Base-by-base conservation (phyloP, 2,797 vertebrate species). In the Leontopithecus rosalia region DNA sequence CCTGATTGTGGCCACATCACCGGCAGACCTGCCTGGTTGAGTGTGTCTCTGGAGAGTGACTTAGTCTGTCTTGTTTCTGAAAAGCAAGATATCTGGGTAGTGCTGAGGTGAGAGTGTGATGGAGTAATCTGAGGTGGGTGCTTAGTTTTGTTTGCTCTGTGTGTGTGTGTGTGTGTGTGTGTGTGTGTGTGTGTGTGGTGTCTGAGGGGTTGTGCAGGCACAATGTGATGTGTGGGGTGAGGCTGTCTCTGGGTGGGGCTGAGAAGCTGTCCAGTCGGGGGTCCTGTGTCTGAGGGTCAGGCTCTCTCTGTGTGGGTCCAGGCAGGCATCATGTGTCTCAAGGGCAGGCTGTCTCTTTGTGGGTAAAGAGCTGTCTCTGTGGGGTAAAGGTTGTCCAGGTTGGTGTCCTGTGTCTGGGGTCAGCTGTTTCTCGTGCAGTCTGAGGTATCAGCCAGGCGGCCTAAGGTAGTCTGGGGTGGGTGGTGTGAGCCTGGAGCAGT, bases 81-180 rank as follows among this genome's bases (percentile, higher is more conserved):
- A 72, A 70, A 85, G 11, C 4, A 57, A 22, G 75, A 33, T 80
- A 17, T 14, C 26, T 88, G 4, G 41, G 4, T 19, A 1, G 4
- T 39, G 2, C 6, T 48, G 20, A 64, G 41, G 39, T 61, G 39
- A 52, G 50, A 19, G 15, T 43, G 6, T 64, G 80, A 39, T 24
- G 87, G 67, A 17, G 58, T 33, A 17, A 43, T 57, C 41, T 41
- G 57, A 80, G 85, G 19, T 33, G 5, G 57, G 36, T 30, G 15
- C 39, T 36, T 64, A 46, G 24, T 36, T 72, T 90, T 46, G 20
- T 77, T 83, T 64, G 46, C 39, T 52, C 55, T 0, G 20, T 5
- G 7, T 33, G 1, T 26, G 6, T 48, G 28, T 30, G 26, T 72
- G 1, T 64, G n/a, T n/a, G 6, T 41, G 2, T 36, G 58, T 0